phyloP scores from a whole-genome alignment of 2,113 vertebrate genomes.

The Hemiscyllium ocellatum region DNA sequence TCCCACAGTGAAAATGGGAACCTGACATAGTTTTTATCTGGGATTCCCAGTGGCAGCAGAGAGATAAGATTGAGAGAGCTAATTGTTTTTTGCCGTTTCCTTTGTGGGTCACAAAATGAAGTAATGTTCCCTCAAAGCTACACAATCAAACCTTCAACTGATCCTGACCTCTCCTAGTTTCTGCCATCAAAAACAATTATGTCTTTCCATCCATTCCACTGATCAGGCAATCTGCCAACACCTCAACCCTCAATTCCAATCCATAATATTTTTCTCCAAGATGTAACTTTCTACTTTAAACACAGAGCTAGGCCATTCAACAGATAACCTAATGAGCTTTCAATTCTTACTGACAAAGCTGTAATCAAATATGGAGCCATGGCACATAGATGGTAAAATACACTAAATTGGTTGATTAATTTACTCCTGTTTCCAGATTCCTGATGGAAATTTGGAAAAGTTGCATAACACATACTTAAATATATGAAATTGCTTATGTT shows the following conservation, averaged over 20 bases:
- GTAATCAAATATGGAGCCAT: not conserved
- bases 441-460: not conserved
- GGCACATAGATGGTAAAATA: not conserved
- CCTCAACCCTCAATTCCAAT: not conserved
- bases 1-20: too few relatives aligned
- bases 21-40: too few relatives aligned
- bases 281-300: not conserved
- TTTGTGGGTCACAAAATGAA: too few relatives aligned
- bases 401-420: not conserved
- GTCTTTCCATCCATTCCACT: not conserved
- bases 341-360: not conserved
- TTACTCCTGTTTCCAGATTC: not conserved
- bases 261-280: not conserved
- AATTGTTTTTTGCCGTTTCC: too few relatives aligned
- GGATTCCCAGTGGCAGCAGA: too few relatives aligned
- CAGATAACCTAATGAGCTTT: not conserved
- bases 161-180: not conserved
- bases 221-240: not conserved
- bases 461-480: not conserved
- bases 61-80: too few relatives aligned
- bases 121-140: too few relatives aligned
- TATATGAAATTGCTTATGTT: not conserved
- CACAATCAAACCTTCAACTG: too few relatives aligned
- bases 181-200: not conserved
- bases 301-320: not conserved